Evolutionary conservation across 2,113 vertebrate species (phyloP), one percentile per base, ranked within the genome.

Genomic region (Periophthalmus modestus): DNA sequence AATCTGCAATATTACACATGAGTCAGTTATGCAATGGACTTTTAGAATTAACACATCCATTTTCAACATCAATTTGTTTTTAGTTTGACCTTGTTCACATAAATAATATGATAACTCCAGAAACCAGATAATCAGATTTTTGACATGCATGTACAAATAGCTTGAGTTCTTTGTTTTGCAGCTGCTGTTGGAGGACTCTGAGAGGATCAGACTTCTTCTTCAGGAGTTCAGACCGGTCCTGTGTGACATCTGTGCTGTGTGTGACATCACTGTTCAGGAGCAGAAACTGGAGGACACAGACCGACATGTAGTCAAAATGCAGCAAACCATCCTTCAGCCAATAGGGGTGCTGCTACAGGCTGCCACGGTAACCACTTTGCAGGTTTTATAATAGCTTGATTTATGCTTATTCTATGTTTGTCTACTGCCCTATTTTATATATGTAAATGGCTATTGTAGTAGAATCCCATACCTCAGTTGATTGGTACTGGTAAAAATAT

Each of bases 131-230:
- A 28, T 28, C 28, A 28, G 28, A 28, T 28, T 28, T 28, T 28
- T 28, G 28, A 28, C 28, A 3, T 28, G 28, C 28, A 28, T 28
- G 28, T 28, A 28, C 1, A 28, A 1, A 28, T 28, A 28, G 28
- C 28, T 3, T 2, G 28, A 2, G 28, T 43, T 23, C 5, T 5
- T 4, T 59, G 23, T 59, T 59, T 28, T 15, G 5, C 5, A 59
- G 24, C 77, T 98, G 97, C 94, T 96, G 71, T 90, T 97, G 88
- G 96, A 97, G 71, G 97, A 98, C 80, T 95, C 94, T 0, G 94
- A 95, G 77, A 94, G 96, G 87, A 97, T 95, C 82, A 92, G 94
- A 36, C 87, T 74, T 52, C 74, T 91, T 71, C 88, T 99, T 21
- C 91, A 91, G 10, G 82, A 82, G 7, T 84, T 96, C 79, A 86